Evolutionary conservation across 2,797 vertebrate species (phyloP).

Genomic region (Pygocentrus nattereri): DNA sequence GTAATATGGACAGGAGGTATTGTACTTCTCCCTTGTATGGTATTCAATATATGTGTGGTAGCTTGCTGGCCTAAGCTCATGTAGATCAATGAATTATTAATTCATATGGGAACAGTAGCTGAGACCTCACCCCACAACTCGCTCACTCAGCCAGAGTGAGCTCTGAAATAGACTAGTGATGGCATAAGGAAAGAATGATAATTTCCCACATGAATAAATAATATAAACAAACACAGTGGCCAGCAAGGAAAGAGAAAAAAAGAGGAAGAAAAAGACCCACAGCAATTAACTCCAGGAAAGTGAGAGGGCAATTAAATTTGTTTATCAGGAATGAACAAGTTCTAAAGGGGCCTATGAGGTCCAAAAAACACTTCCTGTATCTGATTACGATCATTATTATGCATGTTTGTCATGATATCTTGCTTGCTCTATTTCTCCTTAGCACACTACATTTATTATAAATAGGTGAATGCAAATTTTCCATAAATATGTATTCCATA

Average conservation of each 20-base stretch:
- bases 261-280: conserved; percentile 40
- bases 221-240: conserved; percentile 33
- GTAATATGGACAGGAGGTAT: neutral
- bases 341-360: conserved; percentile 54
- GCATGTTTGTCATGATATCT: neutral
- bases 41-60: conserved; percentile 33
- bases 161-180: conserved; percentile 10
- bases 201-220: conserved; percentile 43
- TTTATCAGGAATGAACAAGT: conserved; percentile 67
- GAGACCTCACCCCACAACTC: conserved; percentile 12
- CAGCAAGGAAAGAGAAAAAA: neutral
- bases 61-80: conserved; percentile 28
- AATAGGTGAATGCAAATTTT: neutral
- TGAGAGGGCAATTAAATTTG: conserved; percentile 67
- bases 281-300: conserved; percentile 66
- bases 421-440: neutral
- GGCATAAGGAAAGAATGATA: conserved; percentile 27
- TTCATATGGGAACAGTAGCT: conserved; percentile 15
- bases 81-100: conserved; percentile 46
- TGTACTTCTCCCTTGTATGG: conserved; percentile 1
- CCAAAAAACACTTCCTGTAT: conserved; percentile 1
- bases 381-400: neutral
- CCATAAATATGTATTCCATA: neutral
- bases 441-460: neutral
- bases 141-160: neutral